Evolutionary conservation across 2,113 vertebrate genomes (phyloP), one percentile per base, ranked within the genome.

Genomic region (Gallinago undulata): DNA sequence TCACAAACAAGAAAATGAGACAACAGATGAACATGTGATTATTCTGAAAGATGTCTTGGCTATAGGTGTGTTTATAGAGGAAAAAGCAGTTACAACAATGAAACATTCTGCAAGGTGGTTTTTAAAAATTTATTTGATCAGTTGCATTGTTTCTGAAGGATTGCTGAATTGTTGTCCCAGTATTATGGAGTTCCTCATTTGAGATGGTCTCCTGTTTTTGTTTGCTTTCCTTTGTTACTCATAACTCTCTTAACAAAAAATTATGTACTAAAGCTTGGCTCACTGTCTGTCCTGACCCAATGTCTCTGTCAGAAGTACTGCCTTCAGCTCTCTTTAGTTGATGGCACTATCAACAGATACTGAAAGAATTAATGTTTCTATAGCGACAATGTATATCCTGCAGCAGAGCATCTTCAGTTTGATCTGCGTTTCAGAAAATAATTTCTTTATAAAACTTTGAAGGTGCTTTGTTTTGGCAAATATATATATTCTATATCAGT

Each of bases 401-500:
- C 47, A 72, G 43, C 33, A 57, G 30, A 68, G 18, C 10, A 6
- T 33, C 24, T 21, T 39, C 14, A 24, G 17, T 60, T 78, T 56
- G 17, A 33, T 57, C 16, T 64, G 27, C 11, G 3, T 63, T 91
- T 67, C 51, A 43, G 66, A 55, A 66, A 92, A 81, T 23, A 19
- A 7, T 33, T 55, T 27, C 31, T 70, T 59, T 41, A 67, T 3
- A 24, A 27, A 55, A 35, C 6, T 47, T 68, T 6, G 21, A 24
- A 82, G 16, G 18, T 60, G 47, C 43, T 89, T 94, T 91, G 30
- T 76, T 75, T 37, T 37, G 59, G 33, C 17, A 85, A 55, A 55
- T 57, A 31, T 1, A 31, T 1, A 4, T n/a, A 10, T 6, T 68
- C 19, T 66, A 1, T 47, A 28, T 84, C 4, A 41, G 21, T 57